A percentile compares a stretch with the other conserved stretches of the same genome.
Evolutionary conservation across 2,888 invertebrate genomes (phyloP).

Genomic region (Rhagophthalmus giganteus): DNA sequence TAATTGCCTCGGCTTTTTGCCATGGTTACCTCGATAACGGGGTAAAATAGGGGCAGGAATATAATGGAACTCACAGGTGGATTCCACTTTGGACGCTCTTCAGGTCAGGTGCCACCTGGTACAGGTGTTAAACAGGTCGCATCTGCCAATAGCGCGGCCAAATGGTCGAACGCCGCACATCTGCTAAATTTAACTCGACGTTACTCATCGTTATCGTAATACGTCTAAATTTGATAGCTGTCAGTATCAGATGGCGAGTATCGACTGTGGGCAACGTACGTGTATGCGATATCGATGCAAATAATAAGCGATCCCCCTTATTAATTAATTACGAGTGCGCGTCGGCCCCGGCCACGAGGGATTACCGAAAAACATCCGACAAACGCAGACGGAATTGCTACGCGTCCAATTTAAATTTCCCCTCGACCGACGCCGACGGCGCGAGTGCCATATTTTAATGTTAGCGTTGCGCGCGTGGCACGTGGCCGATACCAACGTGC

Average conservation of each 20-base stretch:
- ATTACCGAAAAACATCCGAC: background rate
- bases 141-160: conserved; percentile 25
- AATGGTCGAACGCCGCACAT: conserved; percentile 19
- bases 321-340: conserved; percentile 2
- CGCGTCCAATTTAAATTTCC: conserved; percentile 5
- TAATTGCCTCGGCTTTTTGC: background rate
- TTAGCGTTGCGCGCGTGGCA: conserved; percentile 3
- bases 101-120: conserved; percentile 28
- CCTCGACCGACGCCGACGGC: conserved; percentile 5
- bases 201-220: conserved; percentile 21
- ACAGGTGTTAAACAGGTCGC: conserved; percentile 19
- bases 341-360: background rate
- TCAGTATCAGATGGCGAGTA: conserved; percentile 4
- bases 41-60: background rate
- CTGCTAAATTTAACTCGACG: conserved; percentile 25
- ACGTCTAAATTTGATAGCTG: conserved; percentile 13
- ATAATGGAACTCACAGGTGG: conserved; percentile 23
- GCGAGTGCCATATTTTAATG: conserved; percentile 4
- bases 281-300: background rate
- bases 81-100: conserved; percentile 18
- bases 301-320: background rate
- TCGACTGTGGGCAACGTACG: background rate
- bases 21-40: background rate
- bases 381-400: conserved; percentile 13
- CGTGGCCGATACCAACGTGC: background rate